Percentiles rank a stretch among this genome's conserved stretches.
These are phyloP conservation scores for Matsumyia berberina DNA, from an alignment of 2,888 invertebrate genomes.

Conservation along the genomic window DNA sequence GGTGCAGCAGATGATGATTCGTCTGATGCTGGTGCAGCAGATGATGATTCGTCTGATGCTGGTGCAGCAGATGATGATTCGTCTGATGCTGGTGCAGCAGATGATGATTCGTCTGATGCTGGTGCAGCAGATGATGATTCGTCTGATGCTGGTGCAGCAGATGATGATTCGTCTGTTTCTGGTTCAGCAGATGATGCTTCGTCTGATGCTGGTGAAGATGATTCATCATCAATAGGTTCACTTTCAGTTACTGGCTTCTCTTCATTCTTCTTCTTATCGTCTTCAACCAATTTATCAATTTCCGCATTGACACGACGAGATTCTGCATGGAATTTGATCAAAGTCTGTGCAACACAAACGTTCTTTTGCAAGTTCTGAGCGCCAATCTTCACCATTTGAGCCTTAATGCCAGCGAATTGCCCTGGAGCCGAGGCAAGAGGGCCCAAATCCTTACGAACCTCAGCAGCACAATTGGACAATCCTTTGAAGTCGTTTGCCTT, in stretches of 20 bases:
- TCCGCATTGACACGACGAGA: not conserved
- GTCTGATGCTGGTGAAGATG: not conserved
- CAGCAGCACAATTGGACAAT: not conserved
- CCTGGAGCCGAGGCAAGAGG: slow-evolving; percentile 22
- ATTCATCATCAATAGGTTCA: not conserved
- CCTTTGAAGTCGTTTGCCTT: slow-evolving; percentile 7
- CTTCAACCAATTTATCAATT: slow-evolving; percentile 21
- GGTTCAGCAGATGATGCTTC: not conserved
- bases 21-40: no score
- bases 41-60: no score
- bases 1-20: no score
- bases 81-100: not conserved
- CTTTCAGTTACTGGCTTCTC: slow-evolving; percentile 15
- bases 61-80: no score
- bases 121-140: not conserved
- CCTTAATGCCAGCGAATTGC: slow-evolving; percentile 4
- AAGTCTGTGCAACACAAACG: not conserved
- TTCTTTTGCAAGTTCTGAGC: slow-evolving; percentile 11
- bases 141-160: not conserved
- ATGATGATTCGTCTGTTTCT: not conserved
- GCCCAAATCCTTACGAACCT: not conserved
- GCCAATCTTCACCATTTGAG: slow-evolving; percentile 14
- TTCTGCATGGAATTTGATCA: slow-evolving; percentile 27
- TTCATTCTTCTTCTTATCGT: slow-evolving; percentile 18
- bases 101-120: not conserved